A percentile compares a stretch with the other conserved stretches of the same genome.
phyloP scores from a whole-genome alignment of 2,888 invertebrate genomes.

The Operophtera brumata region DNA sequence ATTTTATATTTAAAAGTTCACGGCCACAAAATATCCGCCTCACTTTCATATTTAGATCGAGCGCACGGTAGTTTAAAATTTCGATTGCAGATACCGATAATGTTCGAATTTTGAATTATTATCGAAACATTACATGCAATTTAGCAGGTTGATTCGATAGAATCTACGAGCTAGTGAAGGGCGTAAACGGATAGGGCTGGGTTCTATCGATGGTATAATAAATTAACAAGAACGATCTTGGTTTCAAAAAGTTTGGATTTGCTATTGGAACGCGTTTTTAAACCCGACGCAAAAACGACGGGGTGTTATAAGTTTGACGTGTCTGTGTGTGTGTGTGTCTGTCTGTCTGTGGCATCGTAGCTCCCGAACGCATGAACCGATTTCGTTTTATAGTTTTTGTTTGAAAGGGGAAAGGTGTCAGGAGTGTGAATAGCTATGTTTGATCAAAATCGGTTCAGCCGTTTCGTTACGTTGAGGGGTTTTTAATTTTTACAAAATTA shows the following conservation, averaged over 20 bases:
- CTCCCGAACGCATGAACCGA: too few species aligned
- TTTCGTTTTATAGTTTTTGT: too few species aligned
- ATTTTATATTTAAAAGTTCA: slow-evolving; percentile 17
- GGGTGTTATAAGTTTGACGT: too few species aligned
- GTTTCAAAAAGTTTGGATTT: not conserved
- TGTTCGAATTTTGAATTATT: slow-evolving; percentile 37
- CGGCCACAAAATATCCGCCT: slow-evolving; percentile 11
- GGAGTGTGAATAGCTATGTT: too few species aligned
- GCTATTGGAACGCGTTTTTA: not conserved
- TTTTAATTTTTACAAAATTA: too few species aligned
- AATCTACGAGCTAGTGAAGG: slow-evolving; percentile 37
- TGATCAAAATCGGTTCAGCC: too few species aligned
- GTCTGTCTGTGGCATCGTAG: too few species aligned
- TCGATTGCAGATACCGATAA: slow-evolving; percentile 36
- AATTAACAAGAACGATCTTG: not conserved
- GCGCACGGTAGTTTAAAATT: slow-evolving; percentile 13
- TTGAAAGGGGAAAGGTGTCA: too few species aligned
- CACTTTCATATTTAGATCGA: slow-evolving; percentile 20
- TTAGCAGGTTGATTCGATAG: slow-evolving; percentile 50
- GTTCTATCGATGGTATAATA: slow-evolving; percentile 7
- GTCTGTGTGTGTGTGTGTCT: too few species aligned
- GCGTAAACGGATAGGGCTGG: slow-evolving; percentile 18
- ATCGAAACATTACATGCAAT: slow-evolving; percentile 45
- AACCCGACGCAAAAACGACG: too few species aligned
- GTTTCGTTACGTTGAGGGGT: too few species aligned